Evolutionary conservation across 2,113 vertebrate genomes (phyloP).

Genomic region (Epinephelus moara): DNA sequence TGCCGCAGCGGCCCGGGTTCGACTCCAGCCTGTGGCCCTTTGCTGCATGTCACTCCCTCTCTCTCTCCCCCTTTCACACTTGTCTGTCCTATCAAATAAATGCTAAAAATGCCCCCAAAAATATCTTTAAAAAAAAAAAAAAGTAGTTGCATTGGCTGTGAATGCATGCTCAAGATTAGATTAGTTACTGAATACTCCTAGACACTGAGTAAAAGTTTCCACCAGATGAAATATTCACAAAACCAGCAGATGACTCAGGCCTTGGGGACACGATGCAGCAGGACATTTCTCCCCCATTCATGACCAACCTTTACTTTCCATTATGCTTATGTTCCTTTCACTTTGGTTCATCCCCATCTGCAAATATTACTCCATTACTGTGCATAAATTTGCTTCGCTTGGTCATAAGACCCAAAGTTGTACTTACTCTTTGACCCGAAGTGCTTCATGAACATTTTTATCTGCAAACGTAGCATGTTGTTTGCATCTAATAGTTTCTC

Average conservation of each 20-base stretch:
- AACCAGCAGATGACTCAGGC: slow-evolving; percentile 35
- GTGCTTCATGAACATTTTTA: neutral
- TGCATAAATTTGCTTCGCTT: neutral
- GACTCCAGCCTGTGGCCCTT: too few species aligned
- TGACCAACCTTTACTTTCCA: slow-evolving; percentile 34
- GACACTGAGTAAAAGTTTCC: slow-evolving; percentile 35
- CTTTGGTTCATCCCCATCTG: neutral
- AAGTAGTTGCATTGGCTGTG: neutral
- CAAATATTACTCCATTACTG: neutral
- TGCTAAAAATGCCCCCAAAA: too few species aligned
- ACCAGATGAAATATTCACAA: slow-evolving; percentile 23
- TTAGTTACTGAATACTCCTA: neutral
- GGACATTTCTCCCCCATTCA: slow-evolving; percentile 10
- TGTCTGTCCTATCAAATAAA: too few species aligned
- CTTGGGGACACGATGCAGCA: slow-evolving; percentile 15
- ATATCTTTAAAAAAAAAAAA: too few species aligned
- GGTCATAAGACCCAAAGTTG: too few species aligned
- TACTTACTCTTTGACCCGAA: neutral
- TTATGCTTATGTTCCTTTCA: slow-evolving; percentile 6
- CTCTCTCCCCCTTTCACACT: too few species aligned
- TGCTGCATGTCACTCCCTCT: too few species aligned
- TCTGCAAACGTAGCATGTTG: neutral
- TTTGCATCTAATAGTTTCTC: neutral
- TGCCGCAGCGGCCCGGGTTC: too few species aligned
- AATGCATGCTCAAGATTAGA: neutral